A percentile compares a stretch with the other conserved stretches of the same genome.
Evolutionary conservation across 1,140 invertebrate species (phyloP).

Genomic region (Zeugodacus cucurbitae): DNA sequence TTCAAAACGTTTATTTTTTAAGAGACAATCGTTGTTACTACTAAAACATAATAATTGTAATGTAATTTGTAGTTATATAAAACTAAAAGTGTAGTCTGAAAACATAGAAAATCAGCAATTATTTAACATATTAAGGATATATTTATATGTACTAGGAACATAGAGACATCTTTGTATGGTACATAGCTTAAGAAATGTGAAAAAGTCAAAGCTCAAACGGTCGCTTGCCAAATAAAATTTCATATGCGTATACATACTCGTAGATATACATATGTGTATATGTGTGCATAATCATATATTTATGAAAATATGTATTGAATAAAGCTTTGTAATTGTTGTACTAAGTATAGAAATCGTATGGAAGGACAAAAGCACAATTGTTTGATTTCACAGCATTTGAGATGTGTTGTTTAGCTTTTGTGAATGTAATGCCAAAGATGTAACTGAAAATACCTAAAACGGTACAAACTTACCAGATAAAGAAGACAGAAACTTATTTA

Average conservation of each 20-base stretch:
- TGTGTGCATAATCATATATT: no score
- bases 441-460: not conserved
- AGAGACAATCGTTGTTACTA: slow-evolving; percentile 12
- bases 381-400: not conserved
- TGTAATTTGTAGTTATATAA: not conserved
- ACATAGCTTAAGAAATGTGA: not conserved
- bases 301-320: no score
- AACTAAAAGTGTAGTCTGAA: not conserved
- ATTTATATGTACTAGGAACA: not conserved
- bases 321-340: no score
- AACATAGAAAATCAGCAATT: not conserved
- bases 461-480: slow-evolving; percentile 32
- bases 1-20: not conserved
- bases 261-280: not conserved
- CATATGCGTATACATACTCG: not conserved
- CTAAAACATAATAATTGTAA: not conserved
- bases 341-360: not conserved
- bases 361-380: not conserved
- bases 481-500: not conserved
- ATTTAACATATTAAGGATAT: not conserved
- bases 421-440: not conserved
- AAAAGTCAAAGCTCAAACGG: not conserved
- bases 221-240: not conserved
- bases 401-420: not conserved
- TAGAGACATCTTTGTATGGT: not conserved